phyloP scores from a whole-genome alignment of 23 tunicate genomes.

The Ciona savignyi region DNA sequence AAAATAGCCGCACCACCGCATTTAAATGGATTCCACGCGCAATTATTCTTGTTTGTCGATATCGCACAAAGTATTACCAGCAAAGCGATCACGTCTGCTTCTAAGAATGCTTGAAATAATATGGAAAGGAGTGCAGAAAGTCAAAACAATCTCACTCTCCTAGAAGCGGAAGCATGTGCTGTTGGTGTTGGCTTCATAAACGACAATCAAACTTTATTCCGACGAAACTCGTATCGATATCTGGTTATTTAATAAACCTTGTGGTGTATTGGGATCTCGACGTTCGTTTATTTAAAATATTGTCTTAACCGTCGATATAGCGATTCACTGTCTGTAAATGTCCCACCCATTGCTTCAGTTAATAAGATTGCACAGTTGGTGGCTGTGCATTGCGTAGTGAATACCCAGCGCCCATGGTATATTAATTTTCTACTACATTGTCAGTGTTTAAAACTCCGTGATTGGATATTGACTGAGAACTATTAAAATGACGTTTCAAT shows the following conservation, averaged over 20 bases:
- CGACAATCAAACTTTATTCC: neutral
- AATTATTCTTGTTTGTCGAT: neutral
- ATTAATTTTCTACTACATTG: too few species aligned
- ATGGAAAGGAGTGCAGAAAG: neutral
- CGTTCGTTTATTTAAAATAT: too few species aligned
- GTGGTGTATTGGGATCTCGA: too few species aligned
- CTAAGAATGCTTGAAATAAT: neutral
- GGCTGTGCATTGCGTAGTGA: too few species aligned
- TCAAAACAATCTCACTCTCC: neutral
- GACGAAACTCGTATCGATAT: too few species aligned
- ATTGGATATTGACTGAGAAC: neutral
- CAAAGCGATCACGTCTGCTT: neutral
- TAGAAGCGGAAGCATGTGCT: neutral
- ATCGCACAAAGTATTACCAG: neutral
- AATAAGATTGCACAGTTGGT: neutral
- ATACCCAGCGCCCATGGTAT: too few species aligned
- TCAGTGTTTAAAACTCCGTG: neutral
- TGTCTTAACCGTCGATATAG: too few species aligned
- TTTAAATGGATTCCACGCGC: neutral
- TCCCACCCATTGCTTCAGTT: neutral
- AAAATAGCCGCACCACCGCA: neutral
- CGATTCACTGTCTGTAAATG: neutral
- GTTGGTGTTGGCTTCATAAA: neutral
- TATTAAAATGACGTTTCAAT: too few species aligned
- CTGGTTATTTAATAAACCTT: too few species aligned